Evolutionary conservation across 2,113 vertebrate species (phyloP), one percentile per base, ranked within the genome.

Genomic region (Todiramphus saurophagus): DNA sequence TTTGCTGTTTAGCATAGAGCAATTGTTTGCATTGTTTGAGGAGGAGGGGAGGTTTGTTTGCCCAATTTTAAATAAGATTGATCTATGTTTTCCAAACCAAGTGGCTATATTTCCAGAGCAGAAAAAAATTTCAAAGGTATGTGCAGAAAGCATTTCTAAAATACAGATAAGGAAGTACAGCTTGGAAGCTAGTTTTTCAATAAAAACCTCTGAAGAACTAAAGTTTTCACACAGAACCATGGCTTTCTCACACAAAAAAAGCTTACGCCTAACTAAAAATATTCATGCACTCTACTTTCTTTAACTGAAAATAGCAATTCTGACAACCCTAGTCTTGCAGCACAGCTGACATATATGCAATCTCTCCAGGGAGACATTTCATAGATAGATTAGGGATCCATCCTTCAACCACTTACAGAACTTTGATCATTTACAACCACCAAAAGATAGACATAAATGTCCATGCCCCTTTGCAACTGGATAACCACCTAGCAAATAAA

Each of bases 71-170:
- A 97, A 83, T 73, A 88, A 75, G 46, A 95, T 6, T 69, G 30
- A 96, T 51, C 81, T 76, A 69, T 48, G 16, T 94, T 96, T 96
- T 97, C 80, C 83, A 91, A 95, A 96, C 41, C 66, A 96, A 93
- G 64, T 30, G 62, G 91, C 55, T 93, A 44, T 76, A 73, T 80
- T 95, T 95, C 73, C 43, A 89, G 17, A 80, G 88, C 6, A 72
- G 30, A 93, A 83, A 85, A 30, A 39, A 78, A 70, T 83, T 43
- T 39, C 9, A 60, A 63, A 81, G 25, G 81, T 55, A n/a, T 0
- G 1, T 24, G 10, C 50, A 86, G 59, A 69, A 89, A 84, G 13
- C 16, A 67, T 81, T 90, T 86, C 83, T 72, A n/a, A 80, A 77
- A 51, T 60, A 74, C 15, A 51, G 30, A 19, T 79, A 58, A 64